Conservation (phyloP, 2,888 invertebrate species). For the Idaea straminata region DNA sequence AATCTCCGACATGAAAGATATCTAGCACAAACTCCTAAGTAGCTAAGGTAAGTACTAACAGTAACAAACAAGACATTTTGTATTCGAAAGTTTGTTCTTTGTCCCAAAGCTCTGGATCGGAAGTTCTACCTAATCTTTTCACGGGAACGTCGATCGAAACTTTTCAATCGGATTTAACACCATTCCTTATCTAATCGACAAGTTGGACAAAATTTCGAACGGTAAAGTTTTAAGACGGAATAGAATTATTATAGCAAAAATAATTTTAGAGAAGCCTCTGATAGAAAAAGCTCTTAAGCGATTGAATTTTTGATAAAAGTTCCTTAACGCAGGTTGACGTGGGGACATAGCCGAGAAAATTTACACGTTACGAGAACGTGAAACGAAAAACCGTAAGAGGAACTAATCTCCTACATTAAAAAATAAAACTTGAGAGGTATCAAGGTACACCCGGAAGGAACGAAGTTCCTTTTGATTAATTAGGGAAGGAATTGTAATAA, state of each 20-base stretch:
- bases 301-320: not conserved
- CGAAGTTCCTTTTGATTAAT: too few relatives aligned
- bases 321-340: too few relatives aligned
- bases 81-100: slow-evolving; percentile 5
- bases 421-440: too few relatives aligned
- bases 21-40: slow-evolving; percentile 1
- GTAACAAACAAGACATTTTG: slow-evolving; percentile 5
- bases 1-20: not conserved
- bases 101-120: slow-evolving; percentile 1
- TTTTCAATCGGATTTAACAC: slow-evolving; percentile 69
- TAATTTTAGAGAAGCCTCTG: not conserved
- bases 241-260: not conserved
- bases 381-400: too few relatives aligned
- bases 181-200: slow-evolving; percentile 64
- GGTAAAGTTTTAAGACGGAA: slow-evolving; percentile 1
- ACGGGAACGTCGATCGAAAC: slow-evolving; percentile 56
- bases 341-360: too few relatives aligned
- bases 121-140: slow-evolving; percentile 50
- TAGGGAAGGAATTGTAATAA: too few relatives aligned
- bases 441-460: too few relatives aligned
- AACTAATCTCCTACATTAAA: too few relatives aligned
- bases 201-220: slow-evolving; percentile 61
- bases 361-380: too few relatives aligned
- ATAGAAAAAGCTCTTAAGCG: not conserved
- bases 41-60: not conserved